Evolutionary conservation across 1,140 invertebrate genomes (phyloP), one percentile per base, ranked within the genome.

Genomic region (Zaprionus nigranus): DNA sequence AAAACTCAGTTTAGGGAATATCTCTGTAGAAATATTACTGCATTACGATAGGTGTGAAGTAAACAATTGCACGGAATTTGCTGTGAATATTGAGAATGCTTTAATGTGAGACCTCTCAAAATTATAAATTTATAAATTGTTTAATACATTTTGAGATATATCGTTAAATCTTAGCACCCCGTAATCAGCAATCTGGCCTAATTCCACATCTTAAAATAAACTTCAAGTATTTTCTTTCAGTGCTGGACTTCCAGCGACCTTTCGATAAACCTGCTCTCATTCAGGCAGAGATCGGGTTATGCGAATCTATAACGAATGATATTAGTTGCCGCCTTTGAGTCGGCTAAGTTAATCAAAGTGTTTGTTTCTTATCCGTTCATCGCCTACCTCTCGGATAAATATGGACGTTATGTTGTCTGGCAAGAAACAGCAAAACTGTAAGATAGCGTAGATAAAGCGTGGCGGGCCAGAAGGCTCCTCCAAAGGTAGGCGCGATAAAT

Each of bases 401-500:
- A 63, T 43, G 15, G 22, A 67, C 82, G 81, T 81, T 81, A 71
- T 61, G 64, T 49, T 58, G 67, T 62, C 40, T 77, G 77, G 54
- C 58, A 71, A 71, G 68, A 60, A 87, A 82, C 83, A 87, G 51
- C 82, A 53, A 77, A 87, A 80, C 34, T 69, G 28, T 22, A 62
- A 77, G 83, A 86, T 87, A 87, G 76, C 73, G 40, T 53, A 57
- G 53, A 81, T 66, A 69, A 65, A 54, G 15, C 34, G 20, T 22
- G 49, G 7, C 20, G 61, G 13, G 36, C n/a, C 54, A 69, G 38
- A 30, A 58, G 22, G 24, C 26, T 54, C 17, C 1, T 36, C 24
- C 64, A 68, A 75, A 78, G 78, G 73, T 83, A 75, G 84, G 61
- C 64, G 71, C 81, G 81, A 88, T 88, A 90, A 90, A 84, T 88